These are phyloP conservation scores for Phoxinus phoxinus DNA, from an alignment of 2,113 vertebrate genomes.

Conservation along the genomic window DNA sequence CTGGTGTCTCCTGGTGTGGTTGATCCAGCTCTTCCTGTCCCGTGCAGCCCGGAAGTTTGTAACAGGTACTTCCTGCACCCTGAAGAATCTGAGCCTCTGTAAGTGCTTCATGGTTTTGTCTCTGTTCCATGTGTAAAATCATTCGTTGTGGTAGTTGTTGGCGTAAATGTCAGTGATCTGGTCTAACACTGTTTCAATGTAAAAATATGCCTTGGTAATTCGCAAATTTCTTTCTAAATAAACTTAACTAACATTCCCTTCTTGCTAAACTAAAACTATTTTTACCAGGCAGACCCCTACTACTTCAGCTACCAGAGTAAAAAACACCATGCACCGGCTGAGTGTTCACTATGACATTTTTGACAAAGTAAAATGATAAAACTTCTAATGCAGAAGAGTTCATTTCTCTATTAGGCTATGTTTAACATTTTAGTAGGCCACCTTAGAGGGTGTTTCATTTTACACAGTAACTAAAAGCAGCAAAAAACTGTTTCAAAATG, in stretches of 20 bases:
- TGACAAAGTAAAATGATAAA: background rate
- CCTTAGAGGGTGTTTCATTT: no score
- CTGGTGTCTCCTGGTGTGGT: slow-evolving; percentile 76
- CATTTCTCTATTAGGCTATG: background rate
- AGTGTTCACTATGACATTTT: background rate
- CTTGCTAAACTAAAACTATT: background rate
- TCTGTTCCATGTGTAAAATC: background rate
- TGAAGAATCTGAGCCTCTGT: slow-evolving; percentile 84
- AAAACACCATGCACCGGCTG: background rate
- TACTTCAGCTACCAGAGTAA: background rate
- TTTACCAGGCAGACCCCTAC: background rate
- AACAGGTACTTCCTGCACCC: slow-evolving; percentile 86
- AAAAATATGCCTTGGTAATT: background rate
- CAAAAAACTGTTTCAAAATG: no score
- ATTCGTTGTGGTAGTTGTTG: background rate
- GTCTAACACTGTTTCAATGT: background rate
- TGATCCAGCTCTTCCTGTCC: slow-evolving; percentile 72
- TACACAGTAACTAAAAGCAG: no score
- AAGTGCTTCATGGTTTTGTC: slow-evolving; percentile 69
- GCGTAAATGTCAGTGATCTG: background rate
- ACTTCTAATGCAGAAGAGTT: background rate
- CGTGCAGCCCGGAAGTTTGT: slow-evolving; percentile 80
- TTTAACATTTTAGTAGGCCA: no score
- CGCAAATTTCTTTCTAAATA: background rate
- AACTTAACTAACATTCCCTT: background rate